Percentiles rank a stretch among this genome's conserved stretches.
Conservation (phyloP, 2,888 invertebrate genomes). For the Meteorus colon region DNA sequence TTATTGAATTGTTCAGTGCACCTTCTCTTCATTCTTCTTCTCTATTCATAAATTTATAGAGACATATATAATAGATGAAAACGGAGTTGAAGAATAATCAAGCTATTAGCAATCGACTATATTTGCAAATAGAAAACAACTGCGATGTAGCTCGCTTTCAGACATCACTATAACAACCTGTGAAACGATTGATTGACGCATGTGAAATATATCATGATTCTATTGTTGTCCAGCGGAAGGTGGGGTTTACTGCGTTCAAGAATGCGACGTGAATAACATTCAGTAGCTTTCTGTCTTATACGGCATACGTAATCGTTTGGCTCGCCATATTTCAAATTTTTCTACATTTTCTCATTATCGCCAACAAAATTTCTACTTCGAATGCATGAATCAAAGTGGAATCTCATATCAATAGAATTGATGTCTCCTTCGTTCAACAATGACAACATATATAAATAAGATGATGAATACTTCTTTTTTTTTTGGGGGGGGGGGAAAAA, state of each 20-base stretch:
- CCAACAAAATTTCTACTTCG: background rate
- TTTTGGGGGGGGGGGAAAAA: no score
- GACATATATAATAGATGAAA: background rate
- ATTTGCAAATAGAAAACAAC: background rate
- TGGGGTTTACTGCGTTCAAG: background rate
- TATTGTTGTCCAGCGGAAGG: slow-evolving; percentile 23
- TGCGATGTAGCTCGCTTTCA: background rate
- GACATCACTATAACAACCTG: background rate
- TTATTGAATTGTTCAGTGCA: no score
- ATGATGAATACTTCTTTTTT: no score
- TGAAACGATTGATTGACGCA: slow-evolving; percentile 33
- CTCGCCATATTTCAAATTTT: background rate
- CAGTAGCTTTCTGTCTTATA: slow-evolving; percentile 24
- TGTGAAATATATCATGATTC: slow-evolving; percentile 28
- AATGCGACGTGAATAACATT: slow-evolving; percentile 32
- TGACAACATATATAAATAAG: no score
- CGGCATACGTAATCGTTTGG: slow-evolving; percentile 14
- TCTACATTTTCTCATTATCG: background rate
- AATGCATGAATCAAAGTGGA: no score
- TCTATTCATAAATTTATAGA: no score
- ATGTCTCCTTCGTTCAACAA: background rate
- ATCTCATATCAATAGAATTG: background rate
- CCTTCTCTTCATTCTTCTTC: no score
- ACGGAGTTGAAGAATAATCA: background rate
- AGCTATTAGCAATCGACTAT: background rate